These are phyloP conservation scores for Melieria picta DNA, from an alignment of 2,888 invertebrate species.

Conservation along the genomic window DNA sequence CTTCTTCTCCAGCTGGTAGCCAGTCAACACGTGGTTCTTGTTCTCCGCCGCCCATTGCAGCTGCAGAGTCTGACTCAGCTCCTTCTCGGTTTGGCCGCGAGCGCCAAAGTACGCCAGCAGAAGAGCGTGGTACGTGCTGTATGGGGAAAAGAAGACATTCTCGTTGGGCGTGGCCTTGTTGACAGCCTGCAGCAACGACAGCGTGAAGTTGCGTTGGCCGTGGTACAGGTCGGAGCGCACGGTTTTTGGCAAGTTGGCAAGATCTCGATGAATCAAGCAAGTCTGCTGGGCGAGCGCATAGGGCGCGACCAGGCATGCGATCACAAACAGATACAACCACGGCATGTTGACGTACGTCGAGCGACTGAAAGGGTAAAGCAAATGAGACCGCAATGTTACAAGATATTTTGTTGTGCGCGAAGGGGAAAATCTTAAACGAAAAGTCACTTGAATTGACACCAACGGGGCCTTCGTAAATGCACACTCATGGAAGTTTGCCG, in stretches of 20 bases:
- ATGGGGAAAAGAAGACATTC: slow-evolving; percentile 89
- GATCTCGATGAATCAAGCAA: slow-evolving; percentile 39
- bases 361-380: neutral
- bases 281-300: slow-evolving; percentile 26
- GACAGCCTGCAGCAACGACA: slow-evolving; percentile 76
- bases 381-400: slow-evolving; percentile 7
- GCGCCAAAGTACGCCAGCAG: slow-evolving; percentile 82
- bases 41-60: slow-evolving; percentile 64
- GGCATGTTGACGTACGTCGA: slow-evolving; percentile 31
- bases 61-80: slow-evolving; percentile 53
- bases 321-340: slow-evolving; percentile 8
- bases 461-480: no score
- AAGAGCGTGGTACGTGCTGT: slow-evolving; percentile 84
- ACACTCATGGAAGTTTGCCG: no score
- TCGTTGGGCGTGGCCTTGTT: slow-evolving; percentile 74
- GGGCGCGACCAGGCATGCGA: neutral
- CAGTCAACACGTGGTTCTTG: slow-evolving; percentile 78
- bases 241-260: slow-evolving; percentile 36
- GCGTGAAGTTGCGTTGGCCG: slow-evolving; percentile 76
- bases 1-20: slow-evolving; percentile 78
- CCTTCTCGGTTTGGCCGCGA: slow-evolving; percentile 74
- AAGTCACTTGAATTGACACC: neutral
- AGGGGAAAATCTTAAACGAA: neutral
- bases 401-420: neutral
- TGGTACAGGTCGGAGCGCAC: slow-evolving; percentile 66